phyloP scores from a whole-genome alignment of 2,113 vertebrate genomes.

The Odontesthes bonariensis region DNA sequence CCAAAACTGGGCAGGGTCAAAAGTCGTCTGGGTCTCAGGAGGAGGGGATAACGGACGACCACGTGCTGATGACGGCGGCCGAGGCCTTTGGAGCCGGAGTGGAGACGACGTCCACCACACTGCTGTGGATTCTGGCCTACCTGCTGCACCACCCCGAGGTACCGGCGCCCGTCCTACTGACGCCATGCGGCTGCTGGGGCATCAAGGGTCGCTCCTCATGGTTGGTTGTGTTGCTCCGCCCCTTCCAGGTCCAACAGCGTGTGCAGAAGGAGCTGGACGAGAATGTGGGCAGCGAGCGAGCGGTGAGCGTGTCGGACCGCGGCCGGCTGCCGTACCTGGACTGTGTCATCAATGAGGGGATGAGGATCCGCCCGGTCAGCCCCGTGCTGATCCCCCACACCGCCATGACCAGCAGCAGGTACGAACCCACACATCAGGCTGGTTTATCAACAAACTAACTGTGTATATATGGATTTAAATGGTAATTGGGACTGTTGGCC shows the following conservation, averaged over 20 bases:
- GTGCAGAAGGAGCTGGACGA: conserved; percentile 83
- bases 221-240: background rate
- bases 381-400: conserved; percentile 84
- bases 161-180: background rate
- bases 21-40: background rate
- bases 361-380: conserved; percentile 85
- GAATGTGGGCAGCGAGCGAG: conserved; percentile 68
- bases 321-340: conserved; percentile 79
- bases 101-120: conserved; percentile 82
- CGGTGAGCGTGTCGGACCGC: conserved; percentile 71
- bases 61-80: conserved; percentile 82
- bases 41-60: conserved; percentile 78
- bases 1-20: background rate
- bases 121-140: conserved; percentile 83
- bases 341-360: conserved; percentile 81
- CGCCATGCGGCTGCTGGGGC: fast-evolving
- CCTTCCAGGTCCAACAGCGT: conserved; percentile 76
- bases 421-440: background rate
- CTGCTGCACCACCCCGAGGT: conserved; percentile 81
- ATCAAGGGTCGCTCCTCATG: background rate
- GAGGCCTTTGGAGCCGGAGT: conserved; percentile 80
- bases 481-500: too few species aligned
- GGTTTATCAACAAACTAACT: too few species aligned
- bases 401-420: conserved; percentile 81
- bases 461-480: too few species aligned